These are phyloP conservation scores for Phylloscopus trochiloides DNA, from an alignment of 2,113 vertebrate genomes.

Conservation along the genomic window DNA sequence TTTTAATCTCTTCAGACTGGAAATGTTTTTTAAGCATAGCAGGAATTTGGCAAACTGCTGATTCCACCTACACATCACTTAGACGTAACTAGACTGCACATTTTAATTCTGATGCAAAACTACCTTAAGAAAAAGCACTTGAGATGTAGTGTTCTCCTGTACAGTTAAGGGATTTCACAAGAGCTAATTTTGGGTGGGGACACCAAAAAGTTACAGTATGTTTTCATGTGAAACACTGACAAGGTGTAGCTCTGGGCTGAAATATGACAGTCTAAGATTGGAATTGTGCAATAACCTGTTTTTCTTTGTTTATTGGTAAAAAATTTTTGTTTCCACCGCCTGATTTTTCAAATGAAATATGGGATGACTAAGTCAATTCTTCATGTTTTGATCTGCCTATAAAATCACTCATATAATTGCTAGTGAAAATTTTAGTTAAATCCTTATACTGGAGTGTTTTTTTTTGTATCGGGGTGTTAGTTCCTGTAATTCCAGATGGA, in stretches of 20 bases:
- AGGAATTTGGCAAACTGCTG: neutral
- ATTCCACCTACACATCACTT: neutral
- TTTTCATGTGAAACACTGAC: neutral
- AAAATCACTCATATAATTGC: neutral
- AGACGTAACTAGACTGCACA: neutral
- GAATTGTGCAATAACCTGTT: neutral
- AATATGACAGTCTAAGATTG: neutral
- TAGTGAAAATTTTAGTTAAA: neutral
- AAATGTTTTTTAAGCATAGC: neutral
- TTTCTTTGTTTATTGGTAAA: neutral
- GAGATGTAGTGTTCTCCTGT: neutral
- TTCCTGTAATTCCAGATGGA: neutral
- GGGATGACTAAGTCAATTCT: neutral
- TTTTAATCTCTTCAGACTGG: neutral
- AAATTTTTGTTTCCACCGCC: neutral
- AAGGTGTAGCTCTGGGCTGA: neutral
- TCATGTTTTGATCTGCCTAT: neutral
- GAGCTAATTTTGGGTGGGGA: neutral
- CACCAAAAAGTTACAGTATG: neutral
- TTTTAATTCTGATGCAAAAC: neutral
- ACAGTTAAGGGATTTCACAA: neutral
- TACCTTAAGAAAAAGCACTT: neutral
- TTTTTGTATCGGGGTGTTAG: neutral
- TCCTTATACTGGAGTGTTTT: neutral
- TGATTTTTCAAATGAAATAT: neutral